Evolutionary conservation across 1,140 invertebrate species (phyloP).

Genomic region (Pollicipes pollicipes): DNA sequence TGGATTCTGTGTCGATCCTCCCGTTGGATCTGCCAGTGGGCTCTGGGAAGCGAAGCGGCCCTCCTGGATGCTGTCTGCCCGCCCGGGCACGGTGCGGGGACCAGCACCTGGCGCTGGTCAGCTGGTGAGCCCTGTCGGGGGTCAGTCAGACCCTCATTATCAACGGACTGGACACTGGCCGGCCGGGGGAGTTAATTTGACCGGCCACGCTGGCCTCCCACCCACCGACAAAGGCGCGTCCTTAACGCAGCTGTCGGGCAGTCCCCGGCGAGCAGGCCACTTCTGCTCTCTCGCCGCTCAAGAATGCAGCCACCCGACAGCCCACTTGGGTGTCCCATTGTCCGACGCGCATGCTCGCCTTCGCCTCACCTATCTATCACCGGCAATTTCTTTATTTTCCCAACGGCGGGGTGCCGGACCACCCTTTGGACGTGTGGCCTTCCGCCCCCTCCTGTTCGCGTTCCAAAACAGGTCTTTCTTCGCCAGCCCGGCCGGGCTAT

Average conservation of each 20-base stretch:
- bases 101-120: neutral
- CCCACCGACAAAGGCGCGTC: neutral
- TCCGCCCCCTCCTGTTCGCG: neutral
- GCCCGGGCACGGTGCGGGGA: too few relatives aligned
- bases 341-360: neutral
- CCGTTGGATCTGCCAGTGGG: too few relatives aligned
- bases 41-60: too few relatives aligned
- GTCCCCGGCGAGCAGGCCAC: neutral
- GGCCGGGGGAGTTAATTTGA: neutral
- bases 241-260: neutral
- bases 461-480: slow-evolving; percentile 1
- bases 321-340: neutral
- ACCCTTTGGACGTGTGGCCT: neutral
- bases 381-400: neutral
- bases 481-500: too few relatives aligned
- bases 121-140: neutral
- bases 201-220: too few relatives aligned
- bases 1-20: too few relatives aligned
- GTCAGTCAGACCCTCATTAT: neutral
- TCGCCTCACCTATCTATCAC: neutral
- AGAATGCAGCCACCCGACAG: neutral
- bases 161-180: too few relatives aligned
- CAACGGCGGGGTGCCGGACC: neutral
- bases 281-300: neutral
- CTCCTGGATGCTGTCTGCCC: too few relatives aligned